A percentile compares a stretch with the other conserved stretches of the same genome.
Conservation (phyloP, 1,140 invertebrate species). For the Trialeurodes vaporariorum region DNA sequence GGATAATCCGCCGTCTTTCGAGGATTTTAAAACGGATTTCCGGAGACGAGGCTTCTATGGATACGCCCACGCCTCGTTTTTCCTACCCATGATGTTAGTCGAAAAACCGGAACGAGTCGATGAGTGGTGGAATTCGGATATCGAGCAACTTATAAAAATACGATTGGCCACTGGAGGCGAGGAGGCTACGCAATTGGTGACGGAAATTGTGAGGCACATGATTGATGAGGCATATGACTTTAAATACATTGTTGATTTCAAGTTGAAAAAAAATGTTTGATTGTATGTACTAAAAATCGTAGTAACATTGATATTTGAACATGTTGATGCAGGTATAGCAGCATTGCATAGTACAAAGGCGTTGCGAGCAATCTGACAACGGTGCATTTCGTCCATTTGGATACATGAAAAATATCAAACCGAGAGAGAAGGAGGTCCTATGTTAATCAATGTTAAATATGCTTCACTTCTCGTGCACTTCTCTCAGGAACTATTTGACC, state of each 20-base stretch:
- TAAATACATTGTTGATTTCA: neutral
- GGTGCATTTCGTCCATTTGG: no score
- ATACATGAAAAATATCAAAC: no score
- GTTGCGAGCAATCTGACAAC: no score
- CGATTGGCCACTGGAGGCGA: neutral
- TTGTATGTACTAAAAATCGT: no score
- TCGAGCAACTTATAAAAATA: neutral
- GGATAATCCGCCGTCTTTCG: slow-evolving; percentile 19
- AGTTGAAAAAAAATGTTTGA: no score
- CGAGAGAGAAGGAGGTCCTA: no score
- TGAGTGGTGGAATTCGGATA: neutral
- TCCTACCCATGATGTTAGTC: slow-evolving; percentile 21
- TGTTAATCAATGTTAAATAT: no score
- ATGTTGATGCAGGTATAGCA: no score
- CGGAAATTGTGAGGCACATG: slow-evolving; percentile 9
- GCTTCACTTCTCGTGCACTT: no score
- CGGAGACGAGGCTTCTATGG: slow-evolving; percentile 28
- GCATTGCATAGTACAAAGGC: no score
- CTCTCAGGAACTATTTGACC: no score
- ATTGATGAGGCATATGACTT: slow-evolving; percentile 6
- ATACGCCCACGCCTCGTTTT: slow-evolving; percentile 27
- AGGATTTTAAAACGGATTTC: slow-evolving; percentile 29
- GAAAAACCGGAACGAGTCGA: neutral
- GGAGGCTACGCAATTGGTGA: neutral
- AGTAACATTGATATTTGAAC: no score